These are phyloP conservation scores for Melieria picta DNA, from an alignment of 2,888 invertebrate species.

Conservation along the genomic window DNA sequence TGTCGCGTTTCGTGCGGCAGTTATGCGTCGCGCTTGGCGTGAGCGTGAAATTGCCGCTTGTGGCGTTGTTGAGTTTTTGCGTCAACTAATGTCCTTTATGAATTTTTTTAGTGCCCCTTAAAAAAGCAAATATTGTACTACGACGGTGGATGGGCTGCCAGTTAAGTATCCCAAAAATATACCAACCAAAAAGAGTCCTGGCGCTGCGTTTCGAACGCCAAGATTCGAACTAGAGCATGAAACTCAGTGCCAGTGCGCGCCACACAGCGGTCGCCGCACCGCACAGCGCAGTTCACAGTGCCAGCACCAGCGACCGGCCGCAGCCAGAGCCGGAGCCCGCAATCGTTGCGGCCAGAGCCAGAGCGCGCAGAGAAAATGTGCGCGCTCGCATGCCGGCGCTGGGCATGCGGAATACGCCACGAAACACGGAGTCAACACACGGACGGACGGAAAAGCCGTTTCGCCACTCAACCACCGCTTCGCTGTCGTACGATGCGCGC, in stretches of 20 bases:
- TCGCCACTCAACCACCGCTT: too few relatives aligned
- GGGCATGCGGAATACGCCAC: too few relatives aligned
- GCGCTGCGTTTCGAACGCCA: constrained; percentile 49
- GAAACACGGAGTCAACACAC: too few relatives aligned
- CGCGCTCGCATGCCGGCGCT: too few relatives aligned
- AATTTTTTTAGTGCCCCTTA: constrained; percentile 40
- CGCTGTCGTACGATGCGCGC: too few relatives aligned
- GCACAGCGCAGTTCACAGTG: constrained; percentile 20
- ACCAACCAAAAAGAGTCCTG: constrained; percentile 45
- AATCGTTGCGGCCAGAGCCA: not conserved
- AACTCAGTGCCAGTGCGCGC: constrained; percentile 40
- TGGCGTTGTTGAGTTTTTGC: too few relatives aligned
- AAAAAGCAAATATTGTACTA: constrained; percentile 36
- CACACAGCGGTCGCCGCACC: constrained; percentile 31
- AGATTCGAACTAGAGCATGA: constrained; percentile 51
- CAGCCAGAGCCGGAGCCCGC: not conserved
- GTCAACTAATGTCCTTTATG: constrained; percentile 34
- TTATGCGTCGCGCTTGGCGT: constrained; percentile 4
- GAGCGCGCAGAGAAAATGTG: not conserved
- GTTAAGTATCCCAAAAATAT: constrained; percentile 34
- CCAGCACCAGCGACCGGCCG: constrained; percentile 13
- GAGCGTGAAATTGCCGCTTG: too few relatives aligned
- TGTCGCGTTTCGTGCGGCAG: too few relatives aligned
- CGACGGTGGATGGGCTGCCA: constrained; percentile 29
- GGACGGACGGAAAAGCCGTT: too few relatives aligned